These are phyloP conservation scores for Mustela erminea DNA, from an alignment of 2,797 vertebrate genomes.

Conservation along the genomic window DNA sequence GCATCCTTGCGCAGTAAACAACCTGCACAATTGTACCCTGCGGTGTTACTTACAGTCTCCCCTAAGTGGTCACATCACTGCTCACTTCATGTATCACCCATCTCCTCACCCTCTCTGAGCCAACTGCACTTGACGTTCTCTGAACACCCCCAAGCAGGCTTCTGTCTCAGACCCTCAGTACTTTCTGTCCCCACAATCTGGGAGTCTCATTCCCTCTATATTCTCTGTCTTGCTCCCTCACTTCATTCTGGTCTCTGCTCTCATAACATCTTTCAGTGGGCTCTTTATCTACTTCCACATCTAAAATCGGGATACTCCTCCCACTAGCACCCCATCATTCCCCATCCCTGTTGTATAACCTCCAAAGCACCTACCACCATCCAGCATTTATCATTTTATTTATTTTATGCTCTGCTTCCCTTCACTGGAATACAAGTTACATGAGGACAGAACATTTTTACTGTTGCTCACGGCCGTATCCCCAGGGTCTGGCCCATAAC, in stretches of 20 bases:
- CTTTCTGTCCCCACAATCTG: not conserved
- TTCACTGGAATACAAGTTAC: not conserved
- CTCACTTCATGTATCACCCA: too few species aligned
- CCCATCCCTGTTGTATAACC: not conserved
- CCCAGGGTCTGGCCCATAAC: not conserved
- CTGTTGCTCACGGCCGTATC: not conserved
- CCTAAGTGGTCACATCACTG: too few species aligned
- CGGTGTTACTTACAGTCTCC: not conserved
- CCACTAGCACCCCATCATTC: not conserved
- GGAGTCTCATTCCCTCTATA: not conserved
- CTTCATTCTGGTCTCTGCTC: not conserved
- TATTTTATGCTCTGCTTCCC: not conserved
- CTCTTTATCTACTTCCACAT: not conserved
- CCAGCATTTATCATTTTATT: not conserved
- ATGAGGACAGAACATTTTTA: not conserved
- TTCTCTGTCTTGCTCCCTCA: not conserved
- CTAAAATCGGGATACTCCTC: not conserved
- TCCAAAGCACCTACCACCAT: not conserved
- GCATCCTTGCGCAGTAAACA: not conserved
- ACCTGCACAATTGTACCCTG: not conserved
- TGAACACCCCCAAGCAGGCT: not conserved
- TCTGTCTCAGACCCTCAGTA: not conserved
- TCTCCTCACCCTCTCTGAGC: not conserved
- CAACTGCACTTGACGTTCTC: not conserved
- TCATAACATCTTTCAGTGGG: not conserved